Evolutionary conservation across 2,113 vertebrate species (phyloP), one percentile per base, ranked within the genome.

Genomic region (Sorex fumeus): DNA sequence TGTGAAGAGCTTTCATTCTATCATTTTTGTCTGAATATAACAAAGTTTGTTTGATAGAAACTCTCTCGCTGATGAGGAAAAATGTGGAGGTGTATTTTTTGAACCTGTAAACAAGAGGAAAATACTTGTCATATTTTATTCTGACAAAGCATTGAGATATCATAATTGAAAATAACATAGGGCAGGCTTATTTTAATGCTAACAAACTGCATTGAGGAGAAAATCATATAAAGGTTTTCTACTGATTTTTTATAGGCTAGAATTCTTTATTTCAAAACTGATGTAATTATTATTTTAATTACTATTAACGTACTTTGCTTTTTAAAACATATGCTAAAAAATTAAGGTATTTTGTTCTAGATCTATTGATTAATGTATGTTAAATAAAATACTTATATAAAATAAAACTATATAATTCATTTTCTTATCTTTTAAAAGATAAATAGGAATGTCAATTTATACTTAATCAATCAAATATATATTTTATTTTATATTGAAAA

Each of bases 11-110:
- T 27, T 90, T 94, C 40, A 23, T 82, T 18, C 76, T 84, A 43
- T 88, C 78, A 78, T 27, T 7, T 89, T 78, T 91, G 77, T 47
- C 45, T 74, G 50, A 95, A 53, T 50, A 34, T 85, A 83, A 84
- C 50, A 92, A 74, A 93, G 27, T 36, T 95, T 78, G 15, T 77
- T 92, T 91, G 47, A 71, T 85, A 1, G 57, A 94, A 95, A 95
- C 1, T 13, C 16, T 79, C 79, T 57, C 43, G 75, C 75, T 34
- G 53, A 71, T 75, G 66, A 81, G 43, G 19, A 87, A 77, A 90
- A 95, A 91, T 80, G 77, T 2, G 19, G 5, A 71, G 25, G 84
- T 94, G 36, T 92, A 27, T 76, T 50, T 30, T 79, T 79, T 28
- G 6, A 69, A n/a, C 3, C n/a, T 87, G 21, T 90, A 82, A 91